Base-by-base conservation (phyloP, 2,797 vertebrate species). In the Gambelia wislizenii region DNA sequence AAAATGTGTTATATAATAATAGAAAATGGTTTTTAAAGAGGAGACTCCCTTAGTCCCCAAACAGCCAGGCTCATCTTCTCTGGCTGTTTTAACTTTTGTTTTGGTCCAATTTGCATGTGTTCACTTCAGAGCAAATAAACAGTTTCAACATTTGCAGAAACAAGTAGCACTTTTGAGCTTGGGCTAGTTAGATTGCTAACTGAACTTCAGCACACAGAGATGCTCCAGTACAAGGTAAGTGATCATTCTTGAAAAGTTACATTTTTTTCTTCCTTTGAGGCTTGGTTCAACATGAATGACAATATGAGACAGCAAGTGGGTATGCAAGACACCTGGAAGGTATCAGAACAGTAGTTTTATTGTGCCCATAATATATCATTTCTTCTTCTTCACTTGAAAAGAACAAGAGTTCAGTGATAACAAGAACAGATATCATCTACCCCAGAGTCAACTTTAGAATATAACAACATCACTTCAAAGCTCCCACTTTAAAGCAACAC, bases 401-500 rank as follows among this genome's bases (percentile, higher is more conserved):
- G 27, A 75, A 82, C 9, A 9, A 88, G n/a, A 9, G 1, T 56
- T 86, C 75, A 59, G 2, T 86, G 59, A 61, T 76, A 95, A 90
- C 13, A 89, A 5, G 30, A 92, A 93, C 89, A 49, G 87, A 92
- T 81, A 70, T 80, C n/a, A 75, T 22, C 87, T 92, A 90, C 76
- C 88, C 67, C 27, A 49, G 56, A 89, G 88, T 95, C 90, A 94
- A 2, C 74, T 89, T 92, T 82, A 76, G 88, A 82, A 47, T 49
- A 84, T 94, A 94, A 93, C 92, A 91, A 93, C 77, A 78, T 74
- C 61, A 91, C 44, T 92, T 92, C 64, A 96, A 92, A 92, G 56
- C 87, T 8, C 10, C 74, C 44, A 49, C 82, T 85, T 93, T 94
- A 89, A 94, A 95, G 18, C 36, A 49, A 92, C 52, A 70, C 4